Conservation (phyloP, 2,113 vertebrate genomes). For the Hymenochirus boettgeri region DNA sequence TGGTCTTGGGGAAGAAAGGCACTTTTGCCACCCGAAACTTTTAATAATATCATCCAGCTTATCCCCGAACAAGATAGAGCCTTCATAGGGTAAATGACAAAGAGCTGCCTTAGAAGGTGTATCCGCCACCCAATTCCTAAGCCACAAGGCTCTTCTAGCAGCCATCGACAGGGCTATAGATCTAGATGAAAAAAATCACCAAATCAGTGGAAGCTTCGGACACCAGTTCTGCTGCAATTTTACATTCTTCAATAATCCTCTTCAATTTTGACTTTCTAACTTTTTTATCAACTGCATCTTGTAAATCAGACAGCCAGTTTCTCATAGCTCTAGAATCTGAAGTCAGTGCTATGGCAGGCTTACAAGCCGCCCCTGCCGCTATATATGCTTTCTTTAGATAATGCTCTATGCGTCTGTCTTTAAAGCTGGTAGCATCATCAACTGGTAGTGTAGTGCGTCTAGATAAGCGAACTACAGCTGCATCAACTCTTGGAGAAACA, state of each 20-base stretch:
- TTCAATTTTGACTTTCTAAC: too few relatives aligned
- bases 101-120: not conserved
- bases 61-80: not conserved
- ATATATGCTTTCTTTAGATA: too few relatives aligned
- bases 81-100: not conserved
- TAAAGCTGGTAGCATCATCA: too few relatives aligned
- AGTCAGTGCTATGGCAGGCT: too few relatives aligned
- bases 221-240: not conserved
- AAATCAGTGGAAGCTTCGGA: not conserved
- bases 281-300: too few relatives aligned
- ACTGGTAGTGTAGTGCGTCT: too few relatives aligned
- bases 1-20: not conserved
- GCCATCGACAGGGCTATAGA: not conserved
- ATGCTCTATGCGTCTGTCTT: too few relatives aligned
- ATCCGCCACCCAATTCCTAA: not conserved
- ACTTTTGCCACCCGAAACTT: not conserved
- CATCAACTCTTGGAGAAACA: too few relatives aligned
- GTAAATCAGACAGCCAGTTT: too few relatives aligned
- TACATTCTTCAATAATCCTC: not conserved
- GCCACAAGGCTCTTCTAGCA: not conserved
- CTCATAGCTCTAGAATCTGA: too few relatives aligned
- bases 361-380: too few relatives aligned
- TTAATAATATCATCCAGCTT: not conserved
- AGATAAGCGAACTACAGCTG: too few relatives aligned
- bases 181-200: not conserved